phyloP scores from a whole-genome alignment of 2,113 vertebrate genomes.

The Channa maculata region DNA sequence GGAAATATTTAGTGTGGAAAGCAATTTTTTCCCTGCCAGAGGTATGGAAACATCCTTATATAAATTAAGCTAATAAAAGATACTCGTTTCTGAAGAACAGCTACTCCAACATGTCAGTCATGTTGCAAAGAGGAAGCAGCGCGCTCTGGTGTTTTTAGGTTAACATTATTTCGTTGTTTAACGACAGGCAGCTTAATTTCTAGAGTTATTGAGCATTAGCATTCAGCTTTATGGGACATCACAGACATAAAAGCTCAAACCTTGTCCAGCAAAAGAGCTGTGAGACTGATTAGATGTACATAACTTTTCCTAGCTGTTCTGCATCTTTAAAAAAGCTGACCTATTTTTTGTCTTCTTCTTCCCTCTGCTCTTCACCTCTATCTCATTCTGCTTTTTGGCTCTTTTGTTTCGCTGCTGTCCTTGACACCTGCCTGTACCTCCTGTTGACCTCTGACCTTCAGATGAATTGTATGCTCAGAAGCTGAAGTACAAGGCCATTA shows the following conservation, averaged over 20 bases:
- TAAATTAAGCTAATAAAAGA: constrained; percentile 38
- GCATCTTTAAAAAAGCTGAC: constrained; percentile 66
- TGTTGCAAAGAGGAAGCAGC: constrained; percentile 51
- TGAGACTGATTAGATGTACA: constrained; percentile 19
- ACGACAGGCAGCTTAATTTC: constrained; percentile 20
- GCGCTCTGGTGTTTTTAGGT: constrained; percentile 51
- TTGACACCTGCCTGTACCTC: constrained; percentile 65
- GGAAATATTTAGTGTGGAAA: constrained; percentile 38
- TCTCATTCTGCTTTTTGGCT: constrained; percentile 61
- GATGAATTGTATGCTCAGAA: constrained; percentile 94
- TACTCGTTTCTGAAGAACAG: constrained; percentile 39
- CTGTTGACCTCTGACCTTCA: constrained; percentile 75
- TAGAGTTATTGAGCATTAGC: no score
- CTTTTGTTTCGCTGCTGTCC: constrained; percentile 75
- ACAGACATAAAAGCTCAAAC: constrained; percentile 27
- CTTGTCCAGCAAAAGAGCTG: constrained; percentile 27
- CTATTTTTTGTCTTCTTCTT: constrained; percentile 67
- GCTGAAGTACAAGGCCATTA: constrained; percentile 96
- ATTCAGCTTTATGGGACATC: constrained; percentile 18
- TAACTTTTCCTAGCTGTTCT: constrained; percentile 62
- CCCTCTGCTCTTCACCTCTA: constrained; percentile 46
- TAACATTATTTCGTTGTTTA: constrained; percentile 41
- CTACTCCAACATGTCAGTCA: constrained; percentile 22
- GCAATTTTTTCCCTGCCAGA: constrained; percentile 29
- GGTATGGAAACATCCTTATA: constrained; percentile 42